Base-by-base conservation (phyloP, 2,888 invertebrate genomes). In the Heterodera filipjevi region DNA sequence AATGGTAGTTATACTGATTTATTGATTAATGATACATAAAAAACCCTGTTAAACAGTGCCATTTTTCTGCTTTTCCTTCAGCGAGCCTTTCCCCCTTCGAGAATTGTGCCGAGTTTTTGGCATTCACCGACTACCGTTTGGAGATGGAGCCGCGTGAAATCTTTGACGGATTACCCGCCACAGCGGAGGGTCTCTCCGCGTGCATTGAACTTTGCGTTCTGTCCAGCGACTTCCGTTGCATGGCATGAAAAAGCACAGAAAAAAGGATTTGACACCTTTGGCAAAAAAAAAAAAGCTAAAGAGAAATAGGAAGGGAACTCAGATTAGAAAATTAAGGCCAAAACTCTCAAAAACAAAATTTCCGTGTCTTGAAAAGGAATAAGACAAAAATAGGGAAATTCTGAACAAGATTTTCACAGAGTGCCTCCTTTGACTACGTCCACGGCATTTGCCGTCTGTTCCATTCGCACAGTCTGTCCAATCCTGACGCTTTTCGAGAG, bases 201-300 rank as follows among this genome's bases (percentile, higher is more conserved):
- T 88, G 88, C 79, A 82, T 88, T 22, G 88, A 88, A 76, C 73
- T 88, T 46, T 88, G 88, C 74, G 86, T 87, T 8, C 82, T 89
- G 22, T 83, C 86, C 0, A 85, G 81, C 27, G 82, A 84, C 59
- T 88, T 86, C 78, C 81, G 83, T 1, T 88, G 88, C 79, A 79
- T 83, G 79, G 86, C 86, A 71, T 66, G 80, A 27, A 10, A 33
- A 44, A 77, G 8, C 77, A 82, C 30, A 32, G 8, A 0, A 49
- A 49, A 49, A 16, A 49, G 16, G 16, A 19, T 49, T 16, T 14
- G 3, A 3, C 19, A 49, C 8, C 10, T n/a, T n/a, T n/a, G n/a
- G n/a, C n/a, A n/a, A n/a, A n/a, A n/a, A n/a, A n/a, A n/a, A n/a
- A n/a, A n/a, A n/a, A n/a, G n/a, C n/a, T n/a, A n/a, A n/a, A n/a